These are phyloP conservation scores for Chloropsis cyanopogon DNA, from an alignment of 2,113 vertebrate species.

Conservation along the genomic window DNA sequence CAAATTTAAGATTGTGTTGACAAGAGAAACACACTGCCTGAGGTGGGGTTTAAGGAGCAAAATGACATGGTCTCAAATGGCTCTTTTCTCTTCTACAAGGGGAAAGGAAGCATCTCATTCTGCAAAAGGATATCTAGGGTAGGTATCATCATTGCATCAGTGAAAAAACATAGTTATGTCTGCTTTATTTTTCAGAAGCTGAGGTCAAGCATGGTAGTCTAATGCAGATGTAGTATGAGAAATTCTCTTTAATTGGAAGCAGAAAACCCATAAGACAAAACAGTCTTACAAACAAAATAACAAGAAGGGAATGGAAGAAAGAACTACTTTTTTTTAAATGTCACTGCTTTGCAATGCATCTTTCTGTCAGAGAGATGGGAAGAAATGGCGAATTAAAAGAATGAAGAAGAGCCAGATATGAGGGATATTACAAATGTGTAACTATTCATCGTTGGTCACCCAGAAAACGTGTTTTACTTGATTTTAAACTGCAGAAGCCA, in stretches of 20 bases:
- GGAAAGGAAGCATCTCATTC: not conserved
- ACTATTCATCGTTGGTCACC: not conserved
- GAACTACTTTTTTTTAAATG: not conserved
- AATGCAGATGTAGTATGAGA: not conserved
- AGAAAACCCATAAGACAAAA: not conserved
- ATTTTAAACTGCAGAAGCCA: not conserved
- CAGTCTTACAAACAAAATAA: not conserved
- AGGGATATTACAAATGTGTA: not conserved
- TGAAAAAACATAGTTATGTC: not conserved
- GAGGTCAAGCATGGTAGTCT: not conserved
- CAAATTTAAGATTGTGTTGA: not conserved
- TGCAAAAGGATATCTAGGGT: not conserved
- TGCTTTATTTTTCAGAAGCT: not conserved
- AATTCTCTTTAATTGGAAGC: not conserved
- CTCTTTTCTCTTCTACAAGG: not conserved
- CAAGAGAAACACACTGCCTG: not conserved
- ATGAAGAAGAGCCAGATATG: not conserved
- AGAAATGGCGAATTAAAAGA: not conserved
- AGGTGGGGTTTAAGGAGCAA: not conserved
- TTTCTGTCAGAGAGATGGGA: not conserved
- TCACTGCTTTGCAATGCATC: not conserved
- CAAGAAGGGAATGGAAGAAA: not conserved
- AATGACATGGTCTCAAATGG: fast-evolving
- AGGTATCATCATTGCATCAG: not conserved
- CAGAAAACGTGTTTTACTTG: not conserved